A percentile compares a stretch with the other conserved stretches of the same genome.
These are phyloP conservation scores for Gymnocheta viridis DNA, from an alignment of 2,888 invertebrate species.

Conservation along the genomic window DNA sequence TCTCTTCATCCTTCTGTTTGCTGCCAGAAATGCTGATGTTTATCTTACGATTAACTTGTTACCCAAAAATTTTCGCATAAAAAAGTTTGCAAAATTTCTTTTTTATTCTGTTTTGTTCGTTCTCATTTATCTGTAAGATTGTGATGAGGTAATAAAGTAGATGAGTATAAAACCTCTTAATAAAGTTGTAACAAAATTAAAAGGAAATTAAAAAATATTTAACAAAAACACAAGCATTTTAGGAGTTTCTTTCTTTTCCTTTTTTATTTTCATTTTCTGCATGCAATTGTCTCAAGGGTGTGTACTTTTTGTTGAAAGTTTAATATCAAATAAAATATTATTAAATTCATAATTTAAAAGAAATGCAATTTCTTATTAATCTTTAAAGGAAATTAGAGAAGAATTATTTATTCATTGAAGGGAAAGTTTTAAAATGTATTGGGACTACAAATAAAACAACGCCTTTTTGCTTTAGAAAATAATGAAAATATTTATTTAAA, in stretches of 20 bases:
- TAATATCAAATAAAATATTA: neutral
- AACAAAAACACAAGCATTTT: constrained; percentile 60
- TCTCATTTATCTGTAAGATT: neutral
- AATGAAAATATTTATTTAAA: too few relatives aligned
- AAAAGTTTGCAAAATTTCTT: constrained; percentile 47
- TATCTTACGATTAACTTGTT: constrained; percentile 66
- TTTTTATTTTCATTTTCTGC: constrained; percentile 2
- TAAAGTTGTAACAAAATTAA: constrained; percentile 60
- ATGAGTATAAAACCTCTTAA: constrained; percentile 52
- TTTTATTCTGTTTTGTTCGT: too few relatives aligned
- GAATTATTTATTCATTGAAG: too few relatives aligned
- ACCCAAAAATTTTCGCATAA: constrained; percentile 29
- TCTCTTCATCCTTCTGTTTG: neutral
- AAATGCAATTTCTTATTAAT: neutral
- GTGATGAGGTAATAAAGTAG: neutral
- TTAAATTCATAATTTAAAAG: neutral
- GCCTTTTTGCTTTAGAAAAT: too few relatives aligned
- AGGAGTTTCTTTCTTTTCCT: constrained; percentile 31
- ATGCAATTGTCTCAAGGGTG: constrained; percentile 52
- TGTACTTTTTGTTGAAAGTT: constrained; percentile 4
- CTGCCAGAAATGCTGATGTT: constrained; percentile 50
- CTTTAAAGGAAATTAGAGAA: neutral
- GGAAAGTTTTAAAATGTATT: too few relatives aligned
- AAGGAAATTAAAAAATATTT: constrained; percentile 63
- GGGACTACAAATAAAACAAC: too few relatives aligned